Conservation (phyloP, 2,888 invertebrate genomes). For the Laspeyria flexula region DNA sequence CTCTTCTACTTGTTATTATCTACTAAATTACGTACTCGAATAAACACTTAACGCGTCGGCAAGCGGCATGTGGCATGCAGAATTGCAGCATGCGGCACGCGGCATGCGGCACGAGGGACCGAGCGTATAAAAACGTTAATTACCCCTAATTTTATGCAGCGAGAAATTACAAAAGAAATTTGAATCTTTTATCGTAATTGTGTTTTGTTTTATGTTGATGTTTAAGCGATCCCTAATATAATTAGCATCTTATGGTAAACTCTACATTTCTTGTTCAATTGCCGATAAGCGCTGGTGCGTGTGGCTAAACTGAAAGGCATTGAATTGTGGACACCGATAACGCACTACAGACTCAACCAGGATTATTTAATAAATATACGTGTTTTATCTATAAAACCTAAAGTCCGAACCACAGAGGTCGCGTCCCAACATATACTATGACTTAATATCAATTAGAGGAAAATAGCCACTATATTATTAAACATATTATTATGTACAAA, state of each 20-base stretch:
- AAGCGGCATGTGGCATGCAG: neutral
- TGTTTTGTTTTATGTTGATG: conserved; percentile 40
- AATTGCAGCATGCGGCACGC: neutral
- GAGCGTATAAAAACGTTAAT: conserved; percentile 7
- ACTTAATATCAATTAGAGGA: too few relatives aligned
- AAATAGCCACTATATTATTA: too few relatives aligned
- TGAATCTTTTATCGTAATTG: conserved; percentile 46
- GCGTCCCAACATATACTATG: too few relatives aligned
- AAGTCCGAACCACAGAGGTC: too few relatives aligned
- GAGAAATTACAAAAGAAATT: conserved; percentile 41
- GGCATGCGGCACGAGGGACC: neutral
- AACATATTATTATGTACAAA: too few relatives aligned
- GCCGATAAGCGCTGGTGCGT: neutral
- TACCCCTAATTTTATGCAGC: conserved; percentile 4
- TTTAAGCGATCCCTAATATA: conserved; percentile 38
- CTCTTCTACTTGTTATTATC: neutral
- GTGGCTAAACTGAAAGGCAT: too few relatives aligned
- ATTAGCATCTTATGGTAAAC: conserved; percentile 29
- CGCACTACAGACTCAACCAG: too few relatives aligned
- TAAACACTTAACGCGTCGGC: neutral
- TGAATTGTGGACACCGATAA: too few relatives aligned
- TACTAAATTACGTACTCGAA: conserved; percentile 6
- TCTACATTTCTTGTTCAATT: conserved; percentile 2
- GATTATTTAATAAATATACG: too few relatives aligned
- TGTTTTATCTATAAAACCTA: too few relatives aligned